A percentile compares a stretch with the other conserved stretches of the same genome.
phyloP scores from a whole-genome alignment of 92 coral and sea anemone genomes.

The Phenganax stokvisi region DNA sequence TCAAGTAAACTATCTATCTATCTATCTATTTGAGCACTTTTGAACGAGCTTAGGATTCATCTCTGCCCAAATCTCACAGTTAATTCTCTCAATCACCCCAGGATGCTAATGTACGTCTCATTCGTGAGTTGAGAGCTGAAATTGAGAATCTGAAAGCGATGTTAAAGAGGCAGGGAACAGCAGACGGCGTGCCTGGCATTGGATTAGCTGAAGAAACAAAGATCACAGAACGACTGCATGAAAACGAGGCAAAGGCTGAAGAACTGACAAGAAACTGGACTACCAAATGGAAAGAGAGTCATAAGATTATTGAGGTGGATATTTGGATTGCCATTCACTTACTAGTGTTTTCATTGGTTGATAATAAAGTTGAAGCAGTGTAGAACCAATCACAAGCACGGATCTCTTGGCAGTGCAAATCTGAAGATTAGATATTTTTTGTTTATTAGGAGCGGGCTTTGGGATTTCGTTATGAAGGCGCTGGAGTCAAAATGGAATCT shows the following conservation, averaged over 20 bases:
- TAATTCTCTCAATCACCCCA: not conserved
- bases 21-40: not conserved
- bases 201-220: constrained; percentile 84
- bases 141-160: constrained; percentile 74
- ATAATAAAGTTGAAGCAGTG: not conserved
- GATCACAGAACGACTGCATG: constrained; percentile 79
- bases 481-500: constrained; percentile 96
- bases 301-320: constrained; percentile 87
- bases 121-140: constrained; percentile 88
- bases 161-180: constrained; percentile 60
- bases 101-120: constrained; percentile 88
- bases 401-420: not conserved
- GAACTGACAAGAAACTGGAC: constrained; percentile 97
- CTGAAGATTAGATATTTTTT: not conserved
- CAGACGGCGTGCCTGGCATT: constrained; percentile 47
- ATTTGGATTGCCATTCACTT: not conserved
- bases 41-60: too few species aligned
- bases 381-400: too few species aligned
- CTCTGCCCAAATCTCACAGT: too few species aligned
- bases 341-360: not conserved
- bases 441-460: constrained; percentile 78
- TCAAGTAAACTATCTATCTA: not conserved
- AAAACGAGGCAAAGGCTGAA: constrained; percentile 91
- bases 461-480: constrained; percentile 93
- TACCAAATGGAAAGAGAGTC: constrained; percentile 97